These are phyloP conservation scores for Stegodyphus dumicola DNA, from an alignment of 1,140 invertebrate species.

Conservation along the genomic window DNA sequence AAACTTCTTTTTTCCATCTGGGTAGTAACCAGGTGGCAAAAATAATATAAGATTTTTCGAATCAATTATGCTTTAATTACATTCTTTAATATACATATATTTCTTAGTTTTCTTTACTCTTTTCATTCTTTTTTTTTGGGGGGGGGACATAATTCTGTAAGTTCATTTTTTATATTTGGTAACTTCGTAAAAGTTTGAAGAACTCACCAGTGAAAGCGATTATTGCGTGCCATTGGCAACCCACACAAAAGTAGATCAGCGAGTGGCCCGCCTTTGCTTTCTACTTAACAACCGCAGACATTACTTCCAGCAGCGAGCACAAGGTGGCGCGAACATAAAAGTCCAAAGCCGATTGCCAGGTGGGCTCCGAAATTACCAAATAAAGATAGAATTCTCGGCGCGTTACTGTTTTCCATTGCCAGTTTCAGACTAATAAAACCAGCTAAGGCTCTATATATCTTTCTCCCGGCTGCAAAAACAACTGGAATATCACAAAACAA, in stretches of 20 bases:
- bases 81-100: too few species aligned
- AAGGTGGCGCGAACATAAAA: constrained; percentile 60
- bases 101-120: too few species aligned
- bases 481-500: constrained; percentile 61
- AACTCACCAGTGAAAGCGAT: too few species aligned
- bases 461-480: constrained; percentile 32
- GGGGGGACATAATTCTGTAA: too few species aligned
- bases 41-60: too few species aligned
- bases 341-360: constrained; percentile 60
- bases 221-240: too few species aligned
- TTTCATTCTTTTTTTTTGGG: too few species aligned
- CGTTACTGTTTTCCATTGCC: constrained; percentile 58
- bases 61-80: too few species aligned
- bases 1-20: too few species aligned
- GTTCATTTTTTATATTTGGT: too few species aligned
- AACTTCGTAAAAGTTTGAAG: too few species aligned
- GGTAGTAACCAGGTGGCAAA: too few species aligned
- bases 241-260: neutral
- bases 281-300: constrained; percentile 60
- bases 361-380: constrained; percentile 54
- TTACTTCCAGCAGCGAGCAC: constrained; percentile 60
- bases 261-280: constrained; percentile 60
- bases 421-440: constrained; percentile 59
- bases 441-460: constrained; percentile 51
- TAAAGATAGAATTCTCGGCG: constrained; percentile 61